These are phyloP conservation scores for Trichacis sp. DNA, from an alignment of 2,888 invertebrate genomes.

Conservation along the genomic window DNA sequence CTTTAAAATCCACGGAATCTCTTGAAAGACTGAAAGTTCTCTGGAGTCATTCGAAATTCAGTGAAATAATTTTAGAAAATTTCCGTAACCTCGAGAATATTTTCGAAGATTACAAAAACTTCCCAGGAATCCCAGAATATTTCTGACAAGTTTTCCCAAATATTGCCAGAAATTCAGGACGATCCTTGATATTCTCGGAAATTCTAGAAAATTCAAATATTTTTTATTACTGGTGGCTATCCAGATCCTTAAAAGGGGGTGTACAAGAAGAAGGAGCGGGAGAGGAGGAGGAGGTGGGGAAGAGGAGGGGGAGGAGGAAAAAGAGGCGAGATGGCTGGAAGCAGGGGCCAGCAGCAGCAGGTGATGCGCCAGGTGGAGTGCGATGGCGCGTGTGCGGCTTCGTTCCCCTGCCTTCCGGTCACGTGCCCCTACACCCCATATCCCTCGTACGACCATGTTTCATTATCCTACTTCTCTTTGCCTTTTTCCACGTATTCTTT, in stretches of 20 bases:
- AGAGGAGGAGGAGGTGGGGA: slow-evolving; percentile 17
- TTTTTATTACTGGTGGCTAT: too few relatives aligned
- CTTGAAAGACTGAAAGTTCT: too few relatives aligned
- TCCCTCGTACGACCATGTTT: slow-evolving; percentile 35
- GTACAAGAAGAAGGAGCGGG: slow-evolving; percentile 12
- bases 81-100: too few relatives aligned
- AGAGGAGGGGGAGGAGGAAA: slow-evolving; percentile 19
- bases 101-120: too few relatives aligned
- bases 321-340: slow-evolving; percentile 41
- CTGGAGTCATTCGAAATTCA: too few relatives aligned
- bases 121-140: too few relatives aligned
- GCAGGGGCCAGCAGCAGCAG: slow-evolving; percentile 65
- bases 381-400: slow-evolving; percentile 63
- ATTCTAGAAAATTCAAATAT: not conserved
- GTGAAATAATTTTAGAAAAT: too few relatives aligned
- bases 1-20: too few relatives aligned
- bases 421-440: slow-evolving; percentile 54
- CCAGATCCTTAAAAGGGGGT: slow-evolving; percentile 18
- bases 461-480: slow-evolving; percentile 28
- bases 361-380: slow-evolving; percentile 67
- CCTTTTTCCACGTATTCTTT: slow-evolving; percentile 11
- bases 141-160: too few relatives aligned
- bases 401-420: slow-evolving; percentile 57
- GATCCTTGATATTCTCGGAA: too few relatives aligned
- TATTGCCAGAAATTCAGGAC: not conserved